These are phyloP conservation scores for Mormyrus lacerda DNA, from an alignment of 2,113 vertebrate species.

Conservation along the genomic window DNA sequence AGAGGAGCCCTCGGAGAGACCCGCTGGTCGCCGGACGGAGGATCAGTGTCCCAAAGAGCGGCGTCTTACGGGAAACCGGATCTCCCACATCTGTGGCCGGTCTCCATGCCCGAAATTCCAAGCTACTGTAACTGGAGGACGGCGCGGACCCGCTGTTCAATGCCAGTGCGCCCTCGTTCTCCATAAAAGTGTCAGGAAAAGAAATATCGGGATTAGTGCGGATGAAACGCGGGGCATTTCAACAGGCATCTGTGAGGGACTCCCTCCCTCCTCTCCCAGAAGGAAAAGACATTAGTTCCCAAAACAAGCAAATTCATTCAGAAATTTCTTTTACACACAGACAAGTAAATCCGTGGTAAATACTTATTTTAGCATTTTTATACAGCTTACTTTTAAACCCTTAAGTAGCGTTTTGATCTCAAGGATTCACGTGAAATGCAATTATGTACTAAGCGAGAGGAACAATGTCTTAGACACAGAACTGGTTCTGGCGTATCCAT, in stretches of 20 bases:
- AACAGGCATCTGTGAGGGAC: constrained; percentile 33
- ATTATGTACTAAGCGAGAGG: background rate
- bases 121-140: constrained; percentile 61
- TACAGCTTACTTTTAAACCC: background rate
- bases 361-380: background rate
- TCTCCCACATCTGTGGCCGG: constrained; percentile 56
- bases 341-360: background rate
- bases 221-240: constrained; percentile 46
- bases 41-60: constrained; percentile 8
- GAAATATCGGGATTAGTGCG: constrained; percentile 57
- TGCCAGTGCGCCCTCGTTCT: constrained; percentile 48
- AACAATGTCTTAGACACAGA: background rate
- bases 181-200: constrained; percentile 63
- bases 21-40: background rate
- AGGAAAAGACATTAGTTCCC: constrained; percentile 62
- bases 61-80: constrained; percentile 56
- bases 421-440: background rate
- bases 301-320: constrained; percentile 20
- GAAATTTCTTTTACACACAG: constrained; percentile 34
- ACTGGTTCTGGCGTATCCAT: background rate
- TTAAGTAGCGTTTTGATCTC: background rate
- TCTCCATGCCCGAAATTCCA: constrained; percentile 43
- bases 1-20: background rate
- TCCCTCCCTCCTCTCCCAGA: constrained; percentile 41
- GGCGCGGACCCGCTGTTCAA: constrained; percentile 50